Base-by-base conservation (phyloP, 2,888 invertebrate species). In the Hemithea aestivaria region DNA sequence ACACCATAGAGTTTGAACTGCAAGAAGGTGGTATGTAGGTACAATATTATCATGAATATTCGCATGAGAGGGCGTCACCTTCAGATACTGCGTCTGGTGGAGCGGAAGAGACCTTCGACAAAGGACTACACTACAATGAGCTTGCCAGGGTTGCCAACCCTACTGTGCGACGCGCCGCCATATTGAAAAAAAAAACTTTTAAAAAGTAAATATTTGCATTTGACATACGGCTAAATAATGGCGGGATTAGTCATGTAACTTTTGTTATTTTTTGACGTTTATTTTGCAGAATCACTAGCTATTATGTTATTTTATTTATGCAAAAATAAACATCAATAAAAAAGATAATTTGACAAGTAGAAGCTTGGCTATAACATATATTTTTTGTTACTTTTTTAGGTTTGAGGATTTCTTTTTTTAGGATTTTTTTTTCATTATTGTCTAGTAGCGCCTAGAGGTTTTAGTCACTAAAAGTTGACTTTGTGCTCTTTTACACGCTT, bases 101-200 rank as follows among this genome's bases (percentile, higher is more conserved):
- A 70, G 75, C 84, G 81, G 82, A 81, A 84, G 76, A 77, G 73
- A 73, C 73, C 77, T 74, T 71, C 75, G 70, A 79, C 82, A 81
- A 79, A 82, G 82, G 77, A 73, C 73, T 80, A 46, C 49, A 73
- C 67, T 73, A 84, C 81, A 78, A 81, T 79, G 78, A 80, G 67
- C 66, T 52, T 48, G 44, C 7, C 71, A 80, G 80, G 80, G 80
- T 51, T 74, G 69, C 46, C 51, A 50, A 22, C 21, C 37, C 27
- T 12, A 9, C 7, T 32, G 8, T 10, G 29, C 7, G n/a, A 1
- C 16, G 16, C 7, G n/a, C 2, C 16, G 16, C 16, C 16, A 16
- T 16, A 5, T 16, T 16, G 16, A 5, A 16, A 16, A 16, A 16
- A 16, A 16, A n/a, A n/a, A n/a, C n/a, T 36, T 20, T 10, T 8